phyloP scores from a whole-genome alignment of 2,888 invertebrate species.

The Drosophila stalkeri region DNA sequence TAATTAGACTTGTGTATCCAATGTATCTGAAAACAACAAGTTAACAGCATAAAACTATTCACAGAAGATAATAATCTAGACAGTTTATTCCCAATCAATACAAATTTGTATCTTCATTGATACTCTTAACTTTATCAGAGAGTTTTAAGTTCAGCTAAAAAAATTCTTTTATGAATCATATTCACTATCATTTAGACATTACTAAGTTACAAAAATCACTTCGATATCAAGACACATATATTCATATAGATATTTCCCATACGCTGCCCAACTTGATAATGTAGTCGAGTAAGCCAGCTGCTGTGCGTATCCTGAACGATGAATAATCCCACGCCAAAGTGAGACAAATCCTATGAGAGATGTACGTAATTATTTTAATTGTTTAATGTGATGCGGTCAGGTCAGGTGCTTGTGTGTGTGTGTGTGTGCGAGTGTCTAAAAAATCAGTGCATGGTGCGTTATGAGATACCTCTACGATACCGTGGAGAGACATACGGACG shows the following conservation, averaged over 20 bases:
- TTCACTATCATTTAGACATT: background rate
- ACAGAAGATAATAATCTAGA: no score
- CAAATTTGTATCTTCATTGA: no score
- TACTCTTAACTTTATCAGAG: background rate
- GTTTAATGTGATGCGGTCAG: constrained; percentile 79
- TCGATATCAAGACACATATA: background rate
- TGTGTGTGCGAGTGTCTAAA: constrained; percentile 26
- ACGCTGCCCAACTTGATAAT: background rate
- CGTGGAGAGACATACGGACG: constrained; percentile 13
- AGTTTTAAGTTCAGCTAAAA: background rate
- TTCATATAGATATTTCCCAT: background rate
- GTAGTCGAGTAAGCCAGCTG: constrained; percentile 10
- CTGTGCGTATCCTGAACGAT: constrained; percentile 21
- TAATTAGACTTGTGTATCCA: no score
- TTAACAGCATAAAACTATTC: no score
- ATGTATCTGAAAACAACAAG: no score
- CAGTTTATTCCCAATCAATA: no score
- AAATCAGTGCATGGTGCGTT: constrained; percentile 56
- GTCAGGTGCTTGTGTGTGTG: constrained; percentile 42
- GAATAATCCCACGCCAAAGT: constrained; percentile 46
- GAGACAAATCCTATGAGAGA: constrained; percentile 76
- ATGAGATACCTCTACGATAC: constrained; percentile 25
- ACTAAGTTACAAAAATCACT: no score
- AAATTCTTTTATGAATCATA: background rate
- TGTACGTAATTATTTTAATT: constrained; percentile 80